Conservation (phyloP, 2,797 vertebrate species). For the Acipenser oxyrinchus region DNA sequence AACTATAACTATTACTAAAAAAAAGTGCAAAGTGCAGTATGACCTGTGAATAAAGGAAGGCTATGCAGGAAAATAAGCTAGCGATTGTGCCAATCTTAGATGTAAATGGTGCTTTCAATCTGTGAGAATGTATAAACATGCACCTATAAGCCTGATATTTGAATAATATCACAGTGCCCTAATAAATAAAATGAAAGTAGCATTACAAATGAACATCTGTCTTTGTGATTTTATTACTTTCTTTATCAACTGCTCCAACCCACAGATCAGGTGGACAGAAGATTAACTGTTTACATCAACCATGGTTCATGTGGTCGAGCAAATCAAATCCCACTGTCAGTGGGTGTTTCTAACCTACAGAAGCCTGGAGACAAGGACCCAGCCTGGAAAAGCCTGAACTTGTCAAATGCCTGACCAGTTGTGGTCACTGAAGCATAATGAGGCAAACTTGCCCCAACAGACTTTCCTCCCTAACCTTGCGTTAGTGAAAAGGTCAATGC, state of each 20-base stretch:
- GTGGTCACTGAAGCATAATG: too few species aligned
- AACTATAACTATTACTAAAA: conserved; percentile 30
- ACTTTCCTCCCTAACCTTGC: too few species aligned
- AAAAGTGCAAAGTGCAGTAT: conserved; percentile 13
- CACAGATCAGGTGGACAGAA: too few species aligned
- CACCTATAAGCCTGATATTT: conserved; percentile 35
- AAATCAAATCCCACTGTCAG: too few species aligned
- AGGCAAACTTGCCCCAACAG: too few species aligned
- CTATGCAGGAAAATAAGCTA: conserved; percentile 32
- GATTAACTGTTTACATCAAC: too few species aligned
- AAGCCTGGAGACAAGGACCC: too few species aligned
- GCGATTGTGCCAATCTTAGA: conserved; percentile 38
- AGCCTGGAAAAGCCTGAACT: too few species aligned
- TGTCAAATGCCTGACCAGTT: too few species aligned
- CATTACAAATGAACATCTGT: conserved; percentile 41
- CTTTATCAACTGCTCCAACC: conserved; percentile 4
- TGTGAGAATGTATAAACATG: conserved; percentile 36
- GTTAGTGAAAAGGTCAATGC: too few species aligned
- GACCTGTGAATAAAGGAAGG: conserved; percentile 18
- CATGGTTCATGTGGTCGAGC: too few species aligned
- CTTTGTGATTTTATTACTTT: conserved; percentile 6
- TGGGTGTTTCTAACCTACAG: too few species aligned
- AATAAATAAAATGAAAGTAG: conserved; percentile 55
- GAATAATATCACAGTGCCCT: conserved; percentile 47
- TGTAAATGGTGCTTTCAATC: conserved; percentile 39